These are phyloP conservation scores for Prostheceraeus crozeri DNA, from an alignment of 2,888 invertebrate genomes.

Conservation along the genomic window DNA sequence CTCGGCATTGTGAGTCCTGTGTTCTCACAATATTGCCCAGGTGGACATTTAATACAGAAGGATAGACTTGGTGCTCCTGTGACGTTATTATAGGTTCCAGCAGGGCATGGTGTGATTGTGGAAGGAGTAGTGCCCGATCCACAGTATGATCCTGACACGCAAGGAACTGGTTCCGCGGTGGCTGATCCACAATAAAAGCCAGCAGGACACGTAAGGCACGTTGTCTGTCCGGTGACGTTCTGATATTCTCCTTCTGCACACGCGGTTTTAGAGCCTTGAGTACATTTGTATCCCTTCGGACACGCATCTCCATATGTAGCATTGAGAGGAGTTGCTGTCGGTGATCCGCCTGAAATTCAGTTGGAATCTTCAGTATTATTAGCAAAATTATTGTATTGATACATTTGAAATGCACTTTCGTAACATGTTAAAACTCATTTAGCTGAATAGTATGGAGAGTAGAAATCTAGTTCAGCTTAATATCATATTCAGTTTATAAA, in stretches of 20 bases:
- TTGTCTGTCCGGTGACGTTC: conserved; percentile 44
- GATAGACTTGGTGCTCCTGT: conserved; percentile 46
- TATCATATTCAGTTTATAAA: too few relatives aligned
- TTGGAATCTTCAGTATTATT: conserved; percentile 52
- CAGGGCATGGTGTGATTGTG: conserved; percentile 47
- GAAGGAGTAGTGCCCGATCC: conserved; percentile 47
- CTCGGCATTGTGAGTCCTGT: conserved; percentile 47
- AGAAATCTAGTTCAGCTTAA: too few relatives aligned
- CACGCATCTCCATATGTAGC: conserved; percentile 49
- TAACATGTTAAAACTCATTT: too few relatives aligned
- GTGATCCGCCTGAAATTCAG: conserved; percentile 45
- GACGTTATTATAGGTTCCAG: conserved; percentile 49
- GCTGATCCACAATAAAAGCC: conserved; percentile 49
- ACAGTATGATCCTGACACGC: conserved; percentile 51
- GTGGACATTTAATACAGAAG: conserved; percentile 50
- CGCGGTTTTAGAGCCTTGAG: not conserved
- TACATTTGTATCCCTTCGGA: conserved; percentile 46
- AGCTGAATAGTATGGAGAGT: too few relatives aligned
- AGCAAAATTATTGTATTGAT: conserved; percentile 48
- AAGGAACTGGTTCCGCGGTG: conserved; percentile 48
- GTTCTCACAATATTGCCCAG: conserved; percentile 52
- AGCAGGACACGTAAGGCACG: conserved; percentile 46
- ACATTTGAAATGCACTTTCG: too few relatives aligned
- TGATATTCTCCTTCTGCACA: conserved; percentile 47
- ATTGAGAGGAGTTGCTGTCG: conserved; percentile 46